Conservation (phyloP, 2,113 vertebrate genomes). For the Colaptes auratus region DNA sequence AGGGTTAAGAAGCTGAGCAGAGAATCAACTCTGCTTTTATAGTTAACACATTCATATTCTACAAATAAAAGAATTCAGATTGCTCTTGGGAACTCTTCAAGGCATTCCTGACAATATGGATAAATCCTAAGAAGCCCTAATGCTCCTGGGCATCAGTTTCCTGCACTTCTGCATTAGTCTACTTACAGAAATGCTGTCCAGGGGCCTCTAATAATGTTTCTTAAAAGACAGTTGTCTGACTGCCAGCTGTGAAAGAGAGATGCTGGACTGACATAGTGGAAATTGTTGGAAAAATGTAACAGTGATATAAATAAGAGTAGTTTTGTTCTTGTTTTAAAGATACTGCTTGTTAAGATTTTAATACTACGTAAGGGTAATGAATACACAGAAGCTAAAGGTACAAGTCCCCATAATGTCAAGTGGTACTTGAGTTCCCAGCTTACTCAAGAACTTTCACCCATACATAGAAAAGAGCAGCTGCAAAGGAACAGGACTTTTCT, state of each 20-base stretch:
- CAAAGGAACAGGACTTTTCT: not conserved
- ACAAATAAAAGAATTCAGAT: not conserved
- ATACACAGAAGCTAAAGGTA: not conserved
- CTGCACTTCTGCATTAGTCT: not conserved
- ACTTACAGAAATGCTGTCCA: not conserved
- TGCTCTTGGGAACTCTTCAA: not conserved
- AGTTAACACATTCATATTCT: slow-evolving; percentile 13
- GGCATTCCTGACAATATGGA: not conserved
- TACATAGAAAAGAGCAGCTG: not conserved
- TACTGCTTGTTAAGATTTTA: not conserved
- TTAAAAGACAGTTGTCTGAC: not conserved
- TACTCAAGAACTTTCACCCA: not conserved
- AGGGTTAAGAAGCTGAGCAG: not conserved
- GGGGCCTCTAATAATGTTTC: not conserved
- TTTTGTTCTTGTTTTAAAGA: not conserved
- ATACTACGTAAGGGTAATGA: not conserved
- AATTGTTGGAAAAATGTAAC: not conserved
- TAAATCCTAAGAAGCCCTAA: slow-evolving; percentile 18
- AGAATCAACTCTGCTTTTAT: not conserved
- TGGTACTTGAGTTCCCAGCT: not conserved
- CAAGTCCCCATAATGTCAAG: not conserved
- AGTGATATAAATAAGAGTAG: not conserved
- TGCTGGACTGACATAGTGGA: not conserved
- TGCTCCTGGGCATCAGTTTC: not conserved
- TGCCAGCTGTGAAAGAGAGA: not conserved